Percentiles rank a stretch among this genome's conserved stretches.
Evolutionary conservation across 1,140 invertebrate genomes (phyloP).

Genomic region (Triops longicaudatus): DNA sequence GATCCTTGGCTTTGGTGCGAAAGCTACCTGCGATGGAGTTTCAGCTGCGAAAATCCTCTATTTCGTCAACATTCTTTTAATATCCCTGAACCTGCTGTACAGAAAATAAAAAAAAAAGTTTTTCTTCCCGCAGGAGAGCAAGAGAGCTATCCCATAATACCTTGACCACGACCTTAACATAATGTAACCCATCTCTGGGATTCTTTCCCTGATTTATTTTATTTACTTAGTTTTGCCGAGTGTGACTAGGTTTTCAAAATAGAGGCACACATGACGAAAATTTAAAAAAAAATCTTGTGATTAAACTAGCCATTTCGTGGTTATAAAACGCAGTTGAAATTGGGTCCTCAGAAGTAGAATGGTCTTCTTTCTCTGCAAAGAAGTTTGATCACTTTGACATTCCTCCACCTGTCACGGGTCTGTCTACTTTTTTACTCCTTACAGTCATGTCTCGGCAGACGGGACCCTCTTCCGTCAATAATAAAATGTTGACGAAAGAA

Average conservation of each 20-base stretch:
- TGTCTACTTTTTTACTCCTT: not conserved
- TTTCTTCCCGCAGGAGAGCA: not conserved
- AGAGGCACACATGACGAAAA: not conserved
- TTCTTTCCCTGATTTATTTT: no score
- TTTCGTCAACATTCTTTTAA: not conserved
- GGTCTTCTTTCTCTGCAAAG: not conserved
- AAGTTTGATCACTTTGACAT: not conserved
- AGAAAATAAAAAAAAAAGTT: not conserved
- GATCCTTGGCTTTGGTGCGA: not conserved
- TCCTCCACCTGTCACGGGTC: not conserved
- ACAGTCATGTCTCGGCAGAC: not conserved
- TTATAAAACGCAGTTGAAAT: not conserved
- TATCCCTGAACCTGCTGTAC: not conserved
- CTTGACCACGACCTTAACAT: no score
- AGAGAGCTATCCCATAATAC: not conserved
- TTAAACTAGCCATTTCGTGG: not conserved
- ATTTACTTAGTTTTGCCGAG: no score
- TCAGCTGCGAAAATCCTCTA: not conserved
- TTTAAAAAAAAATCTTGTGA: not conserved
- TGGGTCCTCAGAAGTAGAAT: not conserved
- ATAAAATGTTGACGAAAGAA: not conserved
- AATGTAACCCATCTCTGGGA: no score
- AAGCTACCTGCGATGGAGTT: not conserved
- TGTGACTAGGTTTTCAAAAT: not conserved
- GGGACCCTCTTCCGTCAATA: not conserved